A percentile compares a stretch with the other conserved stretches of the same genome.
Conservation (phyloP, 2,113 vertebrate genomes). For the Emydura subglobosa region DNA sequence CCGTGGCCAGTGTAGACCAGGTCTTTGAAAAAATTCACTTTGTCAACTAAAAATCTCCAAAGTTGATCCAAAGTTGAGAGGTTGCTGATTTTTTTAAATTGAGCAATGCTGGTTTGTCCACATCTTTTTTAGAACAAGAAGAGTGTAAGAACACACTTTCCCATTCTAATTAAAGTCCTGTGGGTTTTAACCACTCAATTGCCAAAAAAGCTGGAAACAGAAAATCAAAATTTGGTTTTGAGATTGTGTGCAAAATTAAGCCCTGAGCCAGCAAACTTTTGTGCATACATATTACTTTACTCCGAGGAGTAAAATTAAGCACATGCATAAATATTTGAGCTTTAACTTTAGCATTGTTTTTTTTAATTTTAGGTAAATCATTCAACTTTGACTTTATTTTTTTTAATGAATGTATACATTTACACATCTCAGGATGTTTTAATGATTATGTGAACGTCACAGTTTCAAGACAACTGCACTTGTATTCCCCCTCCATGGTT, state of each 20-base stretch:
- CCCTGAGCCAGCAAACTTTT: neutral
- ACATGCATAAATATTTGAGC: neutral
- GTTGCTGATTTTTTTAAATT: neutral
- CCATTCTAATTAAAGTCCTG: rapidly evolving
- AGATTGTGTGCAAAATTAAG: rapidly evolving
- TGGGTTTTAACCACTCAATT: neutral
- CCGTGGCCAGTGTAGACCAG: too few relatives aligned
- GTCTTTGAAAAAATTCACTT: rapidly evolving
- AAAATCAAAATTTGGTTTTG: neutral
- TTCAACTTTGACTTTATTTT: neutral
- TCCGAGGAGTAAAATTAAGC: neutral
- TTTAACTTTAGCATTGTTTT: neutral
- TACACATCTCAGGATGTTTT: neutral
- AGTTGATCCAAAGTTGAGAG: neutral
- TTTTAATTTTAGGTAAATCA: neutral
- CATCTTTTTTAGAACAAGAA: neutral
- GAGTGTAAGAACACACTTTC: neutral
- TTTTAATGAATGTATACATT: neutral
- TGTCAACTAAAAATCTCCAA: neutral
- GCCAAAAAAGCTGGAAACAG: rapidly evolving
- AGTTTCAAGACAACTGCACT: neutral
- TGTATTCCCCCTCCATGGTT: neutral
- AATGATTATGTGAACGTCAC: neutral
- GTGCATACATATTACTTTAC: neutral
- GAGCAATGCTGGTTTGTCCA: rapidly evolving